phyloP scores from a whole-genome alignment of 2,888 invertebrate genomes.

The Sipha maydis region DNA sequence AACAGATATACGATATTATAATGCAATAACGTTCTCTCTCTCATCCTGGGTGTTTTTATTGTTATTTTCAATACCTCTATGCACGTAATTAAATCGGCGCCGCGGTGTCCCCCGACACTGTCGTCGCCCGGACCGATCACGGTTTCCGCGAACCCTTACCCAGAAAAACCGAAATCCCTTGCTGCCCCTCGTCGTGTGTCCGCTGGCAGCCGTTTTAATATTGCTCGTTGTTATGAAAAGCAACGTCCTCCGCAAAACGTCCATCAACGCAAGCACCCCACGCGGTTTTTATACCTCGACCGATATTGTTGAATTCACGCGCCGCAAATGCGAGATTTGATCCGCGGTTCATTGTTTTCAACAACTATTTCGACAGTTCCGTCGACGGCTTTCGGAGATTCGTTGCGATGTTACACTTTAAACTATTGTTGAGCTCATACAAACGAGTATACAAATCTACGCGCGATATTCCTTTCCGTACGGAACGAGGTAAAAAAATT shows the following conservation, averaged over 20 bases:
- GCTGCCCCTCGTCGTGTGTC: slow-evolving; percentile 16
- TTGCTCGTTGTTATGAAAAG: not conserved
- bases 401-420: too few relatives aligned
- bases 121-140: not conserved
- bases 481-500: too few relatives aligned
- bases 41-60: not conserved
- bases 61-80: not conserved
- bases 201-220: slow-evolving; percentile 18
- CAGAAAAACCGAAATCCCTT: slow-evolving; percentile 15
- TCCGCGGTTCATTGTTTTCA: not conserved
- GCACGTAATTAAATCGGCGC: not conserved
- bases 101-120: not conserved
- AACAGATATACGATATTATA: not conserved
- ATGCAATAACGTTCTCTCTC: too few relatives aligned
- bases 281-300: not conserved
- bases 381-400: too few relatives aligned
- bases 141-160: not conserved
- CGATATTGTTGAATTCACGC: not conserved
- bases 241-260: slow-evolving; percentile 2
- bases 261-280: not conserved
- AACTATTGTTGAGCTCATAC: too few relatives aligned
- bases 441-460: too few relatives aligned
- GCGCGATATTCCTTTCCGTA: too few relatives aligned
- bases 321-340: not conserved
- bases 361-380: not conserved